A percentile compares a stretch with the other conserved stretches of the same genome.
These are phyloP conservation scores for Meloe dianella DNA, from an alignment of 2,888 invertebrate species.

Conservation along the genomic window DNA sequence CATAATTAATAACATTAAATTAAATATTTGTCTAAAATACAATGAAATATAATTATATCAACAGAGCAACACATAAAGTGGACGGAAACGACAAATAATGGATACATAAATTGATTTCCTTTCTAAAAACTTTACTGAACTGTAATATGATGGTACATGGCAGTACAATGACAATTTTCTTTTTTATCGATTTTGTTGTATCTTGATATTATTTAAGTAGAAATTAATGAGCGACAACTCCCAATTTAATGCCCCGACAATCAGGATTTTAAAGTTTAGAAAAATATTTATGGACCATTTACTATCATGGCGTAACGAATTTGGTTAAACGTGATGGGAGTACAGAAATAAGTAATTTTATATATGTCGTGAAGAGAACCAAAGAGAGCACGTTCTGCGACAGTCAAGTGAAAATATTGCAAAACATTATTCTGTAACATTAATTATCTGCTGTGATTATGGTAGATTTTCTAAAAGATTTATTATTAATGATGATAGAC, in stretches of 20 bases:
- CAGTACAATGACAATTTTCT: background rate
- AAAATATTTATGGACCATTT: constrained; percentile 31
- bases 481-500: background rate
- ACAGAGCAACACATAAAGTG: background rate
- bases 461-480: background rate
- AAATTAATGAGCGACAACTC: background rate
- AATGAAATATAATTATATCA: background rate
- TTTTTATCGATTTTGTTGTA: background rate
- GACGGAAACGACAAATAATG: constrained; percentile 6
- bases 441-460: background rate
- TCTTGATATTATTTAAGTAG: background rate
- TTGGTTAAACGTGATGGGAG: constrained; percentile 29
- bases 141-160: background rate
- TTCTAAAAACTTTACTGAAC: too few relatives aligned
- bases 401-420: constrained; percentile 1
- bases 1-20: background rate
- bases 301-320: constrained; percentile 25
- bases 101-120: background rate
- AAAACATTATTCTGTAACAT: constrained; percentile 4
- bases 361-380: background rate
- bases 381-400: background rate
- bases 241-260: constrained; percentile 2
- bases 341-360: constrained; percentile 15
- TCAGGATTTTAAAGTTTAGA: constrained; percentile 6
- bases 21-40: background rate